Percentiles rank a stretch among this genome's conserved stretches.
Evolutionary conservation across 1,140 invertebrate genomes (phyloP).

Genomic region (Neodiprion pinetum): DNA sequence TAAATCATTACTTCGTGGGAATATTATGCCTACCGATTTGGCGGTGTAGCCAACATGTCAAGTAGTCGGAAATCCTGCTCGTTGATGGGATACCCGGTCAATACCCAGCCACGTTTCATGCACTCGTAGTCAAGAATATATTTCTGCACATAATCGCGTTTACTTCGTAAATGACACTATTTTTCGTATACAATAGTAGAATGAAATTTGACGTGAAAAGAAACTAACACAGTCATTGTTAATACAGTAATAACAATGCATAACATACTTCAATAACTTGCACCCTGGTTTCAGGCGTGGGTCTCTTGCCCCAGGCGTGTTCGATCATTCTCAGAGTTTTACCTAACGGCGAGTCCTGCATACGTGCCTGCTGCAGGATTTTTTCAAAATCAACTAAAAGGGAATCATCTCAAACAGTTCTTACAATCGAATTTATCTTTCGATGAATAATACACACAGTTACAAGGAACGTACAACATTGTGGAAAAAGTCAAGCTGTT

Average conservation of each 20-base stretch:
- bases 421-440: not conserved
- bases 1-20: too few relatives aligned
- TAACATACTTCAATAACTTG: conserved; percentile 45
- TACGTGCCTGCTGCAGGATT: conserved; percentile 59
- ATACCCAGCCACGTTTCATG: conserved; percentile 67
- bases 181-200: conserved; percentile 8
- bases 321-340: conserved; percentile 55
- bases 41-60: conserved; percentile 66
- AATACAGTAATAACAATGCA: not conserved
- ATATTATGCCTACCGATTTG: conserved; percentile 62
- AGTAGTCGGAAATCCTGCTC: conserved; percentile 66
- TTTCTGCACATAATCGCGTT: conserved; percentile 29
- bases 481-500: conserved; percentile 12
- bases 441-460: conserved; percentile 22
- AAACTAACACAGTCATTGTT: not conserved
- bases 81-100: conserved; percentile 65
- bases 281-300: conserved; percentile 58
- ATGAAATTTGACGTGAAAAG: conserved; percentile 14
- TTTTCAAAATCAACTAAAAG: conserved; percentile 64
- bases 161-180: not conserved
- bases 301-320: conserved; percentile 51
- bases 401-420: conserved; percentile 3
- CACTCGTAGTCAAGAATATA: conserved; percentile 58
- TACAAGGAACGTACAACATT: not conserved
- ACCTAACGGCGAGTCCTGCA: conserved; percentile 59